A percentile compares a stretch with the other conserved stretches of the same genome.
These are phyloP conservation scores for Rousettus madagascariensis DNA, from an alignment of 2,797 vertebrate genomes.

Conservation along the genomic window DNA sequence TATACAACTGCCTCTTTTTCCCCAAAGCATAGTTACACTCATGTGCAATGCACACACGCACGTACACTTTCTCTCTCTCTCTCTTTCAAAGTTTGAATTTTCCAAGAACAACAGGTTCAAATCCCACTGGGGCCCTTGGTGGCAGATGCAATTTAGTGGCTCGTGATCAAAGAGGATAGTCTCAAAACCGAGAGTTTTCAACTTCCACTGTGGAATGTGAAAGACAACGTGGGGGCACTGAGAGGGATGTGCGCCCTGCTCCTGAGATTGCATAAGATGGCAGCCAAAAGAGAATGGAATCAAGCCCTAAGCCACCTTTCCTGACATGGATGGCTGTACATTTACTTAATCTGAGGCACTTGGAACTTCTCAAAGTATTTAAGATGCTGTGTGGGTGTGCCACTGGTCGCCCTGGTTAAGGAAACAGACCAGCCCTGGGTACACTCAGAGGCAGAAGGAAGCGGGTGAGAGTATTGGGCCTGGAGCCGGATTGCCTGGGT, in stretches of 20 bases:
- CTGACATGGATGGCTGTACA: background rate
- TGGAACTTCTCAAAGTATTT: background rate
- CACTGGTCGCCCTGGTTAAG: background rate
- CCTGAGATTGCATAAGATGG: background rate
- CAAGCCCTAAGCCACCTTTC: background rate
- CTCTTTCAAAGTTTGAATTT: constrained; percentile 21
- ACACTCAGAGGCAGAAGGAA: background rate
- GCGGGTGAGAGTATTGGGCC: accelerated
- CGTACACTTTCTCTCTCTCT: too few relatives aligned
- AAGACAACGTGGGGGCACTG: background rate
- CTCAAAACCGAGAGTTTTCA: background rate
- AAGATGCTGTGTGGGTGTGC: background rate
- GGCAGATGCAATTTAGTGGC: constrained; percentile 43
- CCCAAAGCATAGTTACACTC: background rate
- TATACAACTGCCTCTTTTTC: background rate
- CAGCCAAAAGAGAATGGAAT: background rate
- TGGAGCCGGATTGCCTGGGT: background rate
- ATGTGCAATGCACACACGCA: background rate
- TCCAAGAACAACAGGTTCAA: constrained; percentile 53
- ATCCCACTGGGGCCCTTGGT: background rate
- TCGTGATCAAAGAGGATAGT: constrained; percentile 26
- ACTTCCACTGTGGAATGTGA: background rate
- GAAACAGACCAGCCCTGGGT: background rate
- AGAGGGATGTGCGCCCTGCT: background rate
- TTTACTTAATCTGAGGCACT: background rate